A percentile compares a stretch with the other conserved stretches of the same genome.
Conservation (phyloP, 2,888 invertebrate genomes). For the Drosophila mulleri region DNA sequence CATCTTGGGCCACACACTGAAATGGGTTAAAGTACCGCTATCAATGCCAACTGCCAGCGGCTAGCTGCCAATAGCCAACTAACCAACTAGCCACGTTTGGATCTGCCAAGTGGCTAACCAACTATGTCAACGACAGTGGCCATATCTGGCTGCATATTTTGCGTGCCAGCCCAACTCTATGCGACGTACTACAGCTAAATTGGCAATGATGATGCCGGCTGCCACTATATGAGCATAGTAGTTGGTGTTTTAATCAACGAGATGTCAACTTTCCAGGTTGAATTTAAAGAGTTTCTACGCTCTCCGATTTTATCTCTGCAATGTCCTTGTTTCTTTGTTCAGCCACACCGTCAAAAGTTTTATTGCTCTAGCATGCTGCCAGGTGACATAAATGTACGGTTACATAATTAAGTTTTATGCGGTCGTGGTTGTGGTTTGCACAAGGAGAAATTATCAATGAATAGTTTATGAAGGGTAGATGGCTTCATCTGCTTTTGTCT, state of each 20-base stretch:
- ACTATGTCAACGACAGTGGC: conserved; percentile 49
- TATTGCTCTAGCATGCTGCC: conserved; percentile 39
- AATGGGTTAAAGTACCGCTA: conserved; percentile 65
- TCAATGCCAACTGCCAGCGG: conserved; percentile 1
- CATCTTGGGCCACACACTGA: conserved; percentile 15
- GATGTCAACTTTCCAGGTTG: conserved; percentile 34
- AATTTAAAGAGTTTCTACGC: conserved; percentile 29
- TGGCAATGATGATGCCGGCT: conserved; percentile 37
- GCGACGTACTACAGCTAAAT: conserved; percentile 34
- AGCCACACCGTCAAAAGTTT: conserved; percentile 31
- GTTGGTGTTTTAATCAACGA: conserved; percentile 29
- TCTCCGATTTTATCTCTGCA: background rate
- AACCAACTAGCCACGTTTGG: conserved; percentile 52
- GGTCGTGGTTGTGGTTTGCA: background rate
- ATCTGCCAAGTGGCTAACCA: conserved; percentile 46
- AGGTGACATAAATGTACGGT: conserved; percentile 57
- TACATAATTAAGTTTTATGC: conserved; percentile 66
- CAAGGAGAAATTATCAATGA: background rate
- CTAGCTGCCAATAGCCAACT: conserved; percentile 20
- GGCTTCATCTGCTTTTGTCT: background rate
- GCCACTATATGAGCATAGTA: conserved; percentile 9
- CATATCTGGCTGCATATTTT: conserved; percentile 54
- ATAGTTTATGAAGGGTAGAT: background rate
- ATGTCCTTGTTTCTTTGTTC: background rate
- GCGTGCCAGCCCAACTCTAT: conserved; percentile 41